Conservation (phyloP, 2,888 invertebrate species). For the Cloeon dipterum region DNA sequence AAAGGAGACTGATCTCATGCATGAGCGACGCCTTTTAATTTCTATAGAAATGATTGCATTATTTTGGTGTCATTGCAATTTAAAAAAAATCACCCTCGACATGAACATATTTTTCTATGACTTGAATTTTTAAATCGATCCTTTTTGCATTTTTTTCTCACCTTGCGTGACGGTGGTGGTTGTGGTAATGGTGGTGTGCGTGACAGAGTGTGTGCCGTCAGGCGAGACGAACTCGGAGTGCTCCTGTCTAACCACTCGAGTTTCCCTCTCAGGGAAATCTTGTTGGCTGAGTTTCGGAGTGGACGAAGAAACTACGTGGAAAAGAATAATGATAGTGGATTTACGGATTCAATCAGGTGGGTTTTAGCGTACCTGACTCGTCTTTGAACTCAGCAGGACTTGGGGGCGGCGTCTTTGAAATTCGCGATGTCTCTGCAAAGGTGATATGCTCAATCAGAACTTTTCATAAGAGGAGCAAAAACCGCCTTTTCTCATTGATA, state of each 20-base stretch:
- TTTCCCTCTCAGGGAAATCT: constrained; percentile 5
- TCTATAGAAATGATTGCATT: no score
- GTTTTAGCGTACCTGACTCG: constrained; percentile 18
- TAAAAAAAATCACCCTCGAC: background rate
- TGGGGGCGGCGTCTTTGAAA: constrained; percentile 44
- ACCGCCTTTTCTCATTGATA: no score
- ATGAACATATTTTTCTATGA: background rate
- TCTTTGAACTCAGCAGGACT: constrained; percentile 41
- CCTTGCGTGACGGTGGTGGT: constrained; percentile 6
- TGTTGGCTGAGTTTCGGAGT: constrained; percentile 1
- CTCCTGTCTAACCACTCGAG: constrained; percentile 5
- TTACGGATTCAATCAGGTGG: background rate
- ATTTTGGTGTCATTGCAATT: no score
- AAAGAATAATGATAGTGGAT: no score
- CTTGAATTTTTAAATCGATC: no score
- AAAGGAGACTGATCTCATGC: no score
- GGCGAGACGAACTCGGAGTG: constrained; percentile 5
- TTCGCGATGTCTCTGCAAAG: constrained; percentile 26
- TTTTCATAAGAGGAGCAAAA: no score
- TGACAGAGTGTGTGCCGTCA: constrained; percentile 6
- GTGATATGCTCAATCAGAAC: no score
- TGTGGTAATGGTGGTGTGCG: constrained; percentile 5
- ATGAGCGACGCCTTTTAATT: no score
- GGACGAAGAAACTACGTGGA: background rate
- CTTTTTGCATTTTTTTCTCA: constrained; percentile 2